These are phyloP conservation scores for Polymixis lichenea DNA, from an alignment of 2,888 invertebrate genomes.

Conservation along the genomic window DNA sequence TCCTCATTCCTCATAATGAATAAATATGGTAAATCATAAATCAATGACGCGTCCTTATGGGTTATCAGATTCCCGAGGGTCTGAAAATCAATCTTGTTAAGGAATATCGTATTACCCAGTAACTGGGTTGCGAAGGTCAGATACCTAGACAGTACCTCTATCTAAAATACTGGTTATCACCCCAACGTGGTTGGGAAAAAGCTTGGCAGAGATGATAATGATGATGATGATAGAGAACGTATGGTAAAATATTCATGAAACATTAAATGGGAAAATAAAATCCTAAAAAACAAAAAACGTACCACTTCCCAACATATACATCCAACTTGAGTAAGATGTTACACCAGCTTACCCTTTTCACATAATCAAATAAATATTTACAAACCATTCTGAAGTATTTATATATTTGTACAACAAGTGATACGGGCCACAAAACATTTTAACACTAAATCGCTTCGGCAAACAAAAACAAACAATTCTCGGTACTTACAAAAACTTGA, in stretches of 20 bases:
- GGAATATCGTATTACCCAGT: no score
- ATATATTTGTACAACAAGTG: constrained; percentile 40
- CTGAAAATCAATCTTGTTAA: no score
- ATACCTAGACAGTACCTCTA: no score
- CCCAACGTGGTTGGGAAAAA: no score
- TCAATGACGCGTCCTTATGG: no score
- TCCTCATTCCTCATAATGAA: not conserved
- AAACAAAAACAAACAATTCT: constrained; percentile 76
- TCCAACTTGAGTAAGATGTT: constrained; percentile 4
- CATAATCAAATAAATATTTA: constrained; percentile 43
- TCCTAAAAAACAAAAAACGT: not conserved
- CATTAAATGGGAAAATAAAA: not conserved
- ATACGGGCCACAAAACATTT: constrained; percentile 65
- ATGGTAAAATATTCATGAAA: not conserved
- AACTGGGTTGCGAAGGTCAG: no score
- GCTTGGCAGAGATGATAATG: no score
- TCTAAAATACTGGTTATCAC: no score
- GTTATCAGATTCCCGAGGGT: no score
- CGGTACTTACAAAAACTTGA: constrained; percentile 73
- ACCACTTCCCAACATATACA: not conserved
- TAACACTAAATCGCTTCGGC: constrained; percentile 69
- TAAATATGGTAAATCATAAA: no score
- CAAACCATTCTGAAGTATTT: constrained; percentile 34
- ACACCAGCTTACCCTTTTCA: constrained; percentile 1
- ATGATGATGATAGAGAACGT: no score